Base-by-base conservation (phyloP, 53 echinoderm and acorn worm species). In the Echinometra lucunter region DNA sequence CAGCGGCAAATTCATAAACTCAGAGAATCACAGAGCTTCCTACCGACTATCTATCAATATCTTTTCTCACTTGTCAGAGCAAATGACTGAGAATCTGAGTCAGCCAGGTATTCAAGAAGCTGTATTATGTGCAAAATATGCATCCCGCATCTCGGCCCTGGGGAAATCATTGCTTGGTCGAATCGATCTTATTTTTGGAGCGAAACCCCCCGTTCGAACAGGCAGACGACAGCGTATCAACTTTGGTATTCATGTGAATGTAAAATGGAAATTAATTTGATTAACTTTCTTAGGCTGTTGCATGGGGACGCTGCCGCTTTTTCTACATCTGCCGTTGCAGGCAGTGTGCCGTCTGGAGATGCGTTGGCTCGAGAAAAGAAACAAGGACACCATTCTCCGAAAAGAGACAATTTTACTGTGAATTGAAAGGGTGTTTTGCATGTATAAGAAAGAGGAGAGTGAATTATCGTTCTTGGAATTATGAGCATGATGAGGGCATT, bases 101-200 rank as follows among this genome's bases (percentile, higher is more conserved):
- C 28, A 85, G 27, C 21, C 49, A 49, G 47, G 85, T 85, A 85
- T 49, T n/a, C 85, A 85, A 19, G 78, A 85, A 28, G 7, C 49
- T 10, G 89, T 37, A 58, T 89, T 89, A 57, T 89, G 89, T 60
- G 60, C n/a, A 63, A 37, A 57, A 89, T 60, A 89, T 60, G 60
- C 60, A 60, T 37, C 60, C 58, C 38, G 57, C 42, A n/a, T n/a
- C 44, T 9, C 37, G 19, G 58, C 89, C 60, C 89, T 89, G 23
- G 89, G 89, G 89, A 89, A 89, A 89, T 89, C 89, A 89, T 89
- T 27, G 60, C 58, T 89, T 60, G 60, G 47, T 89, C 38, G 89
- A 40, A 60, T 89, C 60, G 37, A 89, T 89, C 60, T 58, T 89
- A 57, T 49, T 89, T 78, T 38, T 89, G 30, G 89, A 89, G 89